Base-by-base conservation (phyloP, 2,888 invertebrate species). In the Leucophenga montana region DNA sequence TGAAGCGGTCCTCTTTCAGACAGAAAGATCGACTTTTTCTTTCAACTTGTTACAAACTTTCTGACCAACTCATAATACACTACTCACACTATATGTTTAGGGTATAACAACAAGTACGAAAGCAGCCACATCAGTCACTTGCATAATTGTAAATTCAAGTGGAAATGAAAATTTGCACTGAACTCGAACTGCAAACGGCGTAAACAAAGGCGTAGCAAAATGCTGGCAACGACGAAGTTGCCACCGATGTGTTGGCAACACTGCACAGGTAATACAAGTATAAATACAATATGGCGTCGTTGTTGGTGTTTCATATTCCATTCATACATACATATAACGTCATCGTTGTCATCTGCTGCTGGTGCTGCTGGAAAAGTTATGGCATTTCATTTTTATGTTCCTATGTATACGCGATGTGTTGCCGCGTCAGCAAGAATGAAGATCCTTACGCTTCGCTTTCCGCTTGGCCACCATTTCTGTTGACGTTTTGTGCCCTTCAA, bases 131-230 rank as follows among this genome's bases (percentile, higher is more conserved):
- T 84, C 81, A 82, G 85, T 85, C 80, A 31, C 46, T 82, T 84
- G 85, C 83, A 82, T 82, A 85, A 86, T 86, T 85, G 86, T 84
- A 85, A 85, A 86, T 86, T 86, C 86, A 85, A 86, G 86, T 86
- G 86, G 84, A 85, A 85, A 84, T 83, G 85, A 86, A 86, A 86
- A 84, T 85, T 82, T 84, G 77, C 77, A 82, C 80, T 86, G 84
- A 85, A 80, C 80, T 81, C 84, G 77, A 46, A 13, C 62, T 27
- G 50, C 62, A 57, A 62, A 31, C 70, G 46, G 54, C 70, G 53
- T 53, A 46, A 54, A 68, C 61, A 67, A 70, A 66, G 57, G 39
- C 33, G 27, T 11, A 50, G 50, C 50, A 50, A 50, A 57, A 27
- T 33, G 16, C 77, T 81, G 79, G 77, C 74, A 66, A 22, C 20